Conservation (phyloP, 1,140 invertebrate genomes). For the Campoletis sonorensis region DNA sequence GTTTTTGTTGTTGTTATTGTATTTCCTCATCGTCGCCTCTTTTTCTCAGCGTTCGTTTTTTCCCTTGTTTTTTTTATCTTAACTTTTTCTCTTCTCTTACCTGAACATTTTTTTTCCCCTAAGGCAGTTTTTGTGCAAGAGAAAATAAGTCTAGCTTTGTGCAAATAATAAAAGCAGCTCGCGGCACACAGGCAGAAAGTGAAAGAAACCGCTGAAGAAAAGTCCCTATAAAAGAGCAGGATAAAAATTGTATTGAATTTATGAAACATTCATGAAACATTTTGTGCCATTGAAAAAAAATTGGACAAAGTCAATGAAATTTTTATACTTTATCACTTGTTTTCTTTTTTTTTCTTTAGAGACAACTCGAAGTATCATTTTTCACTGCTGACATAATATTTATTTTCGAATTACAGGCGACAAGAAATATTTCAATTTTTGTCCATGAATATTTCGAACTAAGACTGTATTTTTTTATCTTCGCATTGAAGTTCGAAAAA, state of each 20-base stretch:
- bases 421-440: no score
- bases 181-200: background rate
- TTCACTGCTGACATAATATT: no score
- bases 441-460: no score
- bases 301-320: background rate
- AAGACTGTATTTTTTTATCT: no score
- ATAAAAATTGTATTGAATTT: conserved; percentile 8
- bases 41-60: no score
- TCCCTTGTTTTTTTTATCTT: background rate
- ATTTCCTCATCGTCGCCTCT: no score
- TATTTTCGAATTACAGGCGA: no score
- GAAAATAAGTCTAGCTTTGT: conserved; percentile 22
- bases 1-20: background rate
- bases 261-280: conserved; percentile 7
- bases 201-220: conserved; percentile 19
- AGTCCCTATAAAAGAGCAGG: background rate
- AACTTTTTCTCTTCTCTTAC: background rate
- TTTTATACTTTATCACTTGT: background rate
- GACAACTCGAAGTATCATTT: no score
- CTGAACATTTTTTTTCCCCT: background rate
- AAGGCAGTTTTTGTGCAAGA: background rate
- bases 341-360: no score
- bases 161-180: conserved; percentile 9
- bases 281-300: background rate
- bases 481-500: no score